phyloP scores from a whole-genome alignment of 2,888 invertebrate species.

The Seladonia tumulorum region DNA sequence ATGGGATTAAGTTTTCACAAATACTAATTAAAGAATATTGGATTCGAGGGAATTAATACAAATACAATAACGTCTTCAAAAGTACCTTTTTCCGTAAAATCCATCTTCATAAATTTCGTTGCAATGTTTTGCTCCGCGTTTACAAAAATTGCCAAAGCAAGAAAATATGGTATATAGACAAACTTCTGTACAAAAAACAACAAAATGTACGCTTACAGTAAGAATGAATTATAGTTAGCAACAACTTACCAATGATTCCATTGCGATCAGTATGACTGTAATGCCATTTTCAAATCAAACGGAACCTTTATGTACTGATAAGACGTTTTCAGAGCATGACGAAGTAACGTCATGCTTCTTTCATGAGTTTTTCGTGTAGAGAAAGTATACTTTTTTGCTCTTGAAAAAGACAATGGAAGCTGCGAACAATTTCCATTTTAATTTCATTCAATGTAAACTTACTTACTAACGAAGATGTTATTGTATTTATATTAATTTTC shows the following conservation, averaged over 20 bases:
- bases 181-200: not conserved
- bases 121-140: not conserved
- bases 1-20: not conserved
- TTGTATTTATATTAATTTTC: not conserved
- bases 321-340: conserved; percentile 62
- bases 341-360: conserved; percentile 24
- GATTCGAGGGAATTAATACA: not conserved
- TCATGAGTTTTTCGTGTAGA: conserved; percentile 41
- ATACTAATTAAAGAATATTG: not conserved
- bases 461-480: conserved; percentile 11
- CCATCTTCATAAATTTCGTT: not conserved
- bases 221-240: not conserved
- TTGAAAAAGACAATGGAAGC: not conserved
- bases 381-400: conserved; percentile 53
- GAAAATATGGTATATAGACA: not conserved
- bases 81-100: conserved; percentile 25
- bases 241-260: conserved; percentile 50
- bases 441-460: not conserved
- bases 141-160: conserved; percentile 8
- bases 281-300: conserved; percentile 24
- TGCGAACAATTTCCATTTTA: not conserved
- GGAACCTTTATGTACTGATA: conserved; percentile 52
- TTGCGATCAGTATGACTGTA: conserved; percentile 8
- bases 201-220: not conserved
- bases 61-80: not conserved